Evolutionary conservation across 2,113 vertebrate genomes (phyloP), one percentile per base, ranked within the genome.

Genomic region (Carollia perspicillata): DNA sequence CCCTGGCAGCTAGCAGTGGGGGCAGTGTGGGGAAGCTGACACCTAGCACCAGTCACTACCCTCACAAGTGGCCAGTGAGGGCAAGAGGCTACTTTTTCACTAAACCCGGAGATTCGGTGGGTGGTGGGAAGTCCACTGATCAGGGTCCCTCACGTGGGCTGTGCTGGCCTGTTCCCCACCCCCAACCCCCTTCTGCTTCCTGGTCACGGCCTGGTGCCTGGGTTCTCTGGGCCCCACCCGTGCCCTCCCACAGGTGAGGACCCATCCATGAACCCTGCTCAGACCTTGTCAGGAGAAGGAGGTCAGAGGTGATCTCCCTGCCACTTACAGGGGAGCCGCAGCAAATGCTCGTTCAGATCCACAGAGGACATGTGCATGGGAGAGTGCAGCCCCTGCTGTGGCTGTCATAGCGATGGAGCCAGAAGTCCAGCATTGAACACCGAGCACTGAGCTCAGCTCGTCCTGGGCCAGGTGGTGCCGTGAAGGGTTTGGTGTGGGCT

Each of bases 151-250:
- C 3, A 0, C 28, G 22, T 20, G 30, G 37, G 3, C 55, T 75
- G 26, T 23, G 14, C 23, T 0, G 18, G 8, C 53, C 33, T 42
- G 11, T 42, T 58, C 26, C 60, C 40, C 6, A 18, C 23, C 12
- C 16, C 60, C 40, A 2, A 17, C 14, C 9, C 22, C 35, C 58
- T 74, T 65, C 28, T 17, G 17, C 35, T 63, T 33, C 40, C 63
- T 8, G 4, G 13, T 33, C 51, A 0, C 10, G 0, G 0, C 23
- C 28, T 30, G 0, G 1, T 4, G 18, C 20, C 1, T 1, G 37
- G 22, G 0, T 13, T 37, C 42, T 51, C 65, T 4, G 47, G 58
- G 26, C 22, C 18, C 40, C 42, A 16, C 16, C 63, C 30, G 9
- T 8, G 0, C 30, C 2, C 2, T 9, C 12, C 8, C 37, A 33